phyloP scores from a whole-genome alignment of 2,888 invertebrate species.

The Rugalucina vietnamica region DNA sequence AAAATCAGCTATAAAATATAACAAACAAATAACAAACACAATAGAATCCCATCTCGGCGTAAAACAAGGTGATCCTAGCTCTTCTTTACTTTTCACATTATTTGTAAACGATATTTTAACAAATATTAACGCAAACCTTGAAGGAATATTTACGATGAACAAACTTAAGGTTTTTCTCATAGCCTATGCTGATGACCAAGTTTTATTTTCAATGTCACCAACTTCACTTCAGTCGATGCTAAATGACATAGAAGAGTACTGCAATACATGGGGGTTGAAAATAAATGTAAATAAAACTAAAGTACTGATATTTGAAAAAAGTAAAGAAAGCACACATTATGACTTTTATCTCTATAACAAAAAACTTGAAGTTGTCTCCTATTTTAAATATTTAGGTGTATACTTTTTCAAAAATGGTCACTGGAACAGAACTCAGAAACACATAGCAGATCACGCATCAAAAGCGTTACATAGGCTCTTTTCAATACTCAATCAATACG shows the following conservation, averaged over 20 bases:
- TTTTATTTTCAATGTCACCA: too few relatives aligned
- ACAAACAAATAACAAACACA: too few relatives aligned
- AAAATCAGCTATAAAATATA: too few relatives aligned
- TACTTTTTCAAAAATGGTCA: background rate
- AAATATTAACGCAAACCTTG: too few relatives aligned
- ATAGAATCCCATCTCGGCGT: too few relatives aligned
- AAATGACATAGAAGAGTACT: slow-evolving; percentile 7
- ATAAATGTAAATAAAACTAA: background rate
- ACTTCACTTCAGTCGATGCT: too few relatives aligned
- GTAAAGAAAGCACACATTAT: background rate
- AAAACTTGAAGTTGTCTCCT: background rate
- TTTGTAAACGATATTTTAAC: too few relatives aligned
- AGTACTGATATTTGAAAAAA: background rate
- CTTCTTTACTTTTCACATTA: too few relatives aligned
- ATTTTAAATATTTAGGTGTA: background rate
- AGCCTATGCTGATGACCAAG: too few relatives aligned
- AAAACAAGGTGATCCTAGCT: too few relatives aligned
- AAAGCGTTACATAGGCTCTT: slow-evolving; percentile 1
- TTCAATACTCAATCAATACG: background rate
- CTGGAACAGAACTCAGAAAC: slow-evolving; percentile 10
- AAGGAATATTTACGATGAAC: too few relatives aligned
- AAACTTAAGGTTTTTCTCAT: too few relatives aligned
- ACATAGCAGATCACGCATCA: slow-evolving; percentile 3
- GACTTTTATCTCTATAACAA: background rate
- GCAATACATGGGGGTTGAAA: background rate